Evolutionary conservation across 2,797 vertebrate species (phyloP).

Genomic region (Tokudaia muenninki): DNA sequence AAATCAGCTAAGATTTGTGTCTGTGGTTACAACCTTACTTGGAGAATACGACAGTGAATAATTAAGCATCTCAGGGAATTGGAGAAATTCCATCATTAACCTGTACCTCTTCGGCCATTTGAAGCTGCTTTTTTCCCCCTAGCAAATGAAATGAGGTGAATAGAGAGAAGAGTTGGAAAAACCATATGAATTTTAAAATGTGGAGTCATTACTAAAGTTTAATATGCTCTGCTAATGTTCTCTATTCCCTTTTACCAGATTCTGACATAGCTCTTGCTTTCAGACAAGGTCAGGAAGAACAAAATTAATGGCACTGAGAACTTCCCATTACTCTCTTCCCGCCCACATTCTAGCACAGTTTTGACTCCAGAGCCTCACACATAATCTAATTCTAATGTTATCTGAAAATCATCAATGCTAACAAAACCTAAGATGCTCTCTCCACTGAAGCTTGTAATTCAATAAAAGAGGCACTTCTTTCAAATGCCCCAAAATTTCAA

Average conservation of each 20-base stretch:
- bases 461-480: not conserved
- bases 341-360: not conserved
- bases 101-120: not conserved
- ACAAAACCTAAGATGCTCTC: not conserved
- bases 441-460: not conserved
- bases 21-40: not conserved
- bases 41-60: conserved; percentile 1
- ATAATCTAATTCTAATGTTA: not conserved
- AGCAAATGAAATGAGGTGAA: not conserved
- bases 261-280: not conserved
- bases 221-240: not conserved
- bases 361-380: not conserved
- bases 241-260: not conserved
- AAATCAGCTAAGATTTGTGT: conserved; percentile 29
- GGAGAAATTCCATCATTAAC: conserved; percentile 13
- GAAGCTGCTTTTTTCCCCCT: not conserved
- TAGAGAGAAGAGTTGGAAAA: not conserved
- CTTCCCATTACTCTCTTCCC: not conserved
- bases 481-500: not conserved
- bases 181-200: not conserved
- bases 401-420: not conserved
- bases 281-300: not conserved
- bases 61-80: not conserved
- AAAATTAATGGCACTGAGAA: not conserved
- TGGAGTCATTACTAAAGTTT: not conserved